These are phyloP conservation scores for Lineus longissimus DNA, from an alignment of 1,140 invertebrate genomes.

Conservation along the genomic window DNA sequence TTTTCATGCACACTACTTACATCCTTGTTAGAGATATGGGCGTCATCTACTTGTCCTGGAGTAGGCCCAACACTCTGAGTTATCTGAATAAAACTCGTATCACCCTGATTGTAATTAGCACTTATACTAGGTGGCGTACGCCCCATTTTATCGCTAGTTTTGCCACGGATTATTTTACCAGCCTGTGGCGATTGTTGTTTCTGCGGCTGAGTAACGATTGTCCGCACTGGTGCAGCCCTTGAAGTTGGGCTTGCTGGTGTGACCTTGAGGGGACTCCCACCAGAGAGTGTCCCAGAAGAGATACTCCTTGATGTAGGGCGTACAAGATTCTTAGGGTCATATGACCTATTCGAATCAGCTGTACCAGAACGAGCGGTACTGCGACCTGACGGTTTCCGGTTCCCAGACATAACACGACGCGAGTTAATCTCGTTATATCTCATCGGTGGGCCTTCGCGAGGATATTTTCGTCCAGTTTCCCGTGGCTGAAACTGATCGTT, in stretches of 20 bases:
- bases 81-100: not conserved
- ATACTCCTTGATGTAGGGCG: not conserved
- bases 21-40: too few relatives aligned
- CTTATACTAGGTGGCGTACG: slow-evolving; percentile 2
- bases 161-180: not conserved
- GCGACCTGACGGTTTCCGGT: not conserved
- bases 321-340: not conserved
- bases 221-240: not conserved
- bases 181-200: not conserved
- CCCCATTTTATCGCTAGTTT: not conserved
- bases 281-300: not conserved
- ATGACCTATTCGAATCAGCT: not conserved
- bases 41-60: too few relatives aligned
- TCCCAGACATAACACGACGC: not conserved
- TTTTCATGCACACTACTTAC: too few relatives aligned
- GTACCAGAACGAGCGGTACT: not conserved
- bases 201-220: not conserved
- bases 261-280: not conserved
- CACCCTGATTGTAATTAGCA: not conserved
- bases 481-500: not conserved
- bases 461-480: not conserved
- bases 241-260: not conserved
- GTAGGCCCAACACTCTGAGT: not conserved
- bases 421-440: not conserved
- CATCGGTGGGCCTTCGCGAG: not conserved